phyloP scores from a whole-genome alignment of 1,140 invertebrate species.

The Holcopasites calliopsidis region DNA sequence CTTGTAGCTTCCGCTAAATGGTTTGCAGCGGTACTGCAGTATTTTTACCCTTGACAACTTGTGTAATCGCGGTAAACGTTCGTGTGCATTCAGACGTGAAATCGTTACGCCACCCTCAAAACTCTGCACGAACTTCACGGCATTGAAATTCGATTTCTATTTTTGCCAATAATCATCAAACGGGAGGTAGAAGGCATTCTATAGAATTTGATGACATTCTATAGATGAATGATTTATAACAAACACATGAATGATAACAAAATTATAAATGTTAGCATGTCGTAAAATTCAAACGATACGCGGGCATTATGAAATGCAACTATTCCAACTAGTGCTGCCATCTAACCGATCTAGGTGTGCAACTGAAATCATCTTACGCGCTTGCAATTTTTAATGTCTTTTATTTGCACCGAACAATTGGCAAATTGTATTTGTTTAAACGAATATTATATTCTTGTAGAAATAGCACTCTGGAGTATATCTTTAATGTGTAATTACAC shows the following conservation, averaged over 20 bases:
- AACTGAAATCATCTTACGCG: too few relatives aligned
- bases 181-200: background rate
- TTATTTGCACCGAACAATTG: too few relatives aligned
- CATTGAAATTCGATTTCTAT: conserved; percentile 26
- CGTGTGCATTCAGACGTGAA: conserved; percentile 32
- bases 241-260: background rate
- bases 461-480: too few relatives aligned
- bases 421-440: too few relatives aligned
- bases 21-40: conserved; percentile 51
- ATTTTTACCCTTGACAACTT: conserved; percentile 56
- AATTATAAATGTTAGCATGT: background rate
- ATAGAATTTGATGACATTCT: background rate
- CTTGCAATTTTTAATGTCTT: too few relatives aligned
- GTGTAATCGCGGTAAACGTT: conserved; percentile 49
- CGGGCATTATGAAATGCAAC: background rate
- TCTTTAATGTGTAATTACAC: too few relatives aligned
- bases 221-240: background rate
- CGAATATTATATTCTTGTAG: too few relatives aligned
- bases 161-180: background rate
- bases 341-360: too few relatives aligned
- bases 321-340: conserved; percentile 4
- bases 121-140: conserved; percentile 10
- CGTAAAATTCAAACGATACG: background rate
- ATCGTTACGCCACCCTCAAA: conserved; percentile 39
- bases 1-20: conserved; percentile 10